Base-by-base conservation (phyloP, 2,797 vertebrate genomes). In the Lacerta viridis region DNA sequence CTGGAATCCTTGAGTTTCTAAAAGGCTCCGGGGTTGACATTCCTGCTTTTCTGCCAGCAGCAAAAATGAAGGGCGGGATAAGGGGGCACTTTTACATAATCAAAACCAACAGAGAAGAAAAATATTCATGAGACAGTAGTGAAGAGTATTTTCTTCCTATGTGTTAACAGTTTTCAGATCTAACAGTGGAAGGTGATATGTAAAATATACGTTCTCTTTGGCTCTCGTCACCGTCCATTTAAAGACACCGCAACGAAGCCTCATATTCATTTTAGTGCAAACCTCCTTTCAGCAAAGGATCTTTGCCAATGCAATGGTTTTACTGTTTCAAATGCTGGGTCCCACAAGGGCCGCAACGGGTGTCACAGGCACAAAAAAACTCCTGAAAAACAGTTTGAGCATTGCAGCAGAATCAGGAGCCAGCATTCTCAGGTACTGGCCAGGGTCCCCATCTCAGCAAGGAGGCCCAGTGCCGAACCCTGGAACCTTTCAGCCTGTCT, bases 221-320 rank as follows among this genome's bases (percentile, higher is more conserved):
- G 46, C 0, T 1, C 27, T 59, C 9, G 20, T 55, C 68, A 33
- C 0, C 18, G n/a, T 66, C 69, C 71, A 29, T 1, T 75, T 72
- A 0, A 50, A 1, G 0, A 75, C 83, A 27, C 1, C 86, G n/a
- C 86, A 68, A 87, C 80, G 29, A 87, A 59, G 61, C 29, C 83
- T 76, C 36, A 86, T 55, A 86, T 90, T 18, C 43, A 23, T 81
- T 85, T 88, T 5, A 1, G 81, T 55, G 86, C 10, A 93, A 93
- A 92, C 80, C 88, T 91, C 77, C 89, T 83, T 93, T 66, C 91
- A 79, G n/a, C 41, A 3, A 11, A 74, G 7, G 71, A 27, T 15
- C 75, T 7, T 10, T 68, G 92, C 92, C 92, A 93, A 90, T 78
- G 84, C 11, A 88, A 90, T 93, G 92, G 93, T 92, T 94, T 92